Base-by-base conservation (phyloP, 2,888 invertebrate species). In the Heliconius sara region DNA sequence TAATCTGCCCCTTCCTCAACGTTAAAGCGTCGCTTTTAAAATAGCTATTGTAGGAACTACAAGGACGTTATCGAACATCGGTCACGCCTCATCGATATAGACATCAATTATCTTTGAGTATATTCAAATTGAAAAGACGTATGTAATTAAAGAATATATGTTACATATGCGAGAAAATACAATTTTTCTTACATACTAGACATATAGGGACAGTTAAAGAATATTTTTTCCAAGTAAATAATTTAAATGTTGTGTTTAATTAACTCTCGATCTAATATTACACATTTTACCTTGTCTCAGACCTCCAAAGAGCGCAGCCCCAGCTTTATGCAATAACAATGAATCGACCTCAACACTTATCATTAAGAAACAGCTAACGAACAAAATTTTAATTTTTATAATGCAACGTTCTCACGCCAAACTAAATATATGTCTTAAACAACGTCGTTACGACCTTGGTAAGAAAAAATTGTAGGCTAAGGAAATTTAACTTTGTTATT, bases 341-440 rank as follows among this genome's bases (percentile, higher is more conserved):
- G 87, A 87, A 85, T 82, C 87, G 92, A 89, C 93, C 93, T 92
- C 89, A 88, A 90, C 85, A 88, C 85, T 92, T 90, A 91, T 91
- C 89, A 90, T 92, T 91, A 91, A 90, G 88, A 86, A 87, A 88
- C 86, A 79, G 81, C 86, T 88, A 87, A 90, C 86, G 88, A 92
- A 90, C 87, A 88, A 86, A 91, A 89, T 89, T 88, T 89, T 86
- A 88, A 87, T 88, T 89, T 89, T 90, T 88, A 89, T 89, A 90
- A 91, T 89, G 85, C 88, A 88, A 87, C 83, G 85, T 93, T 93
- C 93, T 90, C 93, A 93, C 93, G 92, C 88, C 86, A 87, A 89
- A 89, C 86, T 84, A 86, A 82, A 86, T 87, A 85, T 86, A 86
- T 81, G 71, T 84, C 86, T 88, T 87, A 86, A 87, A 86, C 85